Percentiles rank a stretch among this genome's conserved stretches.
Conservation (phyloP, 2,797 vertebrate species). For the Erethizon dorsatum region DNA sequence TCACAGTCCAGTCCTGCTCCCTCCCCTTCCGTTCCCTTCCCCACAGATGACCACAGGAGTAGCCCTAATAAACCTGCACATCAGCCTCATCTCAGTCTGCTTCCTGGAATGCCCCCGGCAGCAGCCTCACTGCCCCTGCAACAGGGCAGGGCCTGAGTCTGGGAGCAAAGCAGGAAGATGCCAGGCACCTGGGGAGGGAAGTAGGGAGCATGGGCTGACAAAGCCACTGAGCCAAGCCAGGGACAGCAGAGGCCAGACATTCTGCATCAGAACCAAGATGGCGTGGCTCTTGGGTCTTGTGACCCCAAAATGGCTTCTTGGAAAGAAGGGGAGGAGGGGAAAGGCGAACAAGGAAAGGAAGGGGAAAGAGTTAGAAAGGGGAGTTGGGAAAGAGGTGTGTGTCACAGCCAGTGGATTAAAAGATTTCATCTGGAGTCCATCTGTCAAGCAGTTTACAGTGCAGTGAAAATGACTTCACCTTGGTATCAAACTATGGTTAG, state of each 20-base stretch:
- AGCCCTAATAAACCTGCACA: neutral
- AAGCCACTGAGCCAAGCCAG: neutral
- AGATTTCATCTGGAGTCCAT: neutral
- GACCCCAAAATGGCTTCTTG: neutral
- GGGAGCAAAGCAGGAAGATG: accelerated
- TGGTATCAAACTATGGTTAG: neutral
- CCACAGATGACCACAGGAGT: neutral
- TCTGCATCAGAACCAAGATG: neutral
- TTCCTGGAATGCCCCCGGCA: neutral
- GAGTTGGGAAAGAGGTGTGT: neutral
- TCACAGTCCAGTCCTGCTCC: neutral
- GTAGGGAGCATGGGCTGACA: neutral
- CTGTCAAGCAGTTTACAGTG: neutral
- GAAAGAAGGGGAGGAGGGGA: accelerated
- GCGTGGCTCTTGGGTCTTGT: neutral
- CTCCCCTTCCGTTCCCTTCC: neutral
- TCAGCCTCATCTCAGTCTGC: neutral
- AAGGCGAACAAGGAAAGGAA: neutral
- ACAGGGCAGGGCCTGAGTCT: accelerated
- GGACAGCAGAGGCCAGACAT: neutral
- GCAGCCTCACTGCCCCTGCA: no score
- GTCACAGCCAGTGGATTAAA: neutral
- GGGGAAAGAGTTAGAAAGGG: neutral
- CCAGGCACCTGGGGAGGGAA: neutral
- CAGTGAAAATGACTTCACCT: neutral